Evolutionary conservation across 1,140 invertebrate genomes (phyloP).

Genomic region (Calycopis cecrops): DNA sequence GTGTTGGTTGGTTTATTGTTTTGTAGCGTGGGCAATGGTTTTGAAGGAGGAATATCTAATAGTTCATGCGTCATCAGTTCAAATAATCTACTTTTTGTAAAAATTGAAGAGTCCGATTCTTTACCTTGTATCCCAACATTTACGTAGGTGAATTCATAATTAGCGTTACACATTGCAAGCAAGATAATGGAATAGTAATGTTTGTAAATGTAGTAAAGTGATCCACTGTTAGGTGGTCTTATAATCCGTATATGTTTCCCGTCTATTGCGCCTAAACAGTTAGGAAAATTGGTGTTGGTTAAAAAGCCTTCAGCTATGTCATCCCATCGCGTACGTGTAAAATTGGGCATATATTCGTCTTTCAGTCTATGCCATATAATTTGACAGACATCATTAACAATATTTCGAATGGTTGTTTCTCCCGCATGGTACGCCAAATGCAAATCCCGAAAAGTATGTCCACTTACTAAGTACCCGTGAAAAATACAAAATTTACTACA

Average conservation of each 20-base stretch:
- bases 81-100: constrained; percentile 19
- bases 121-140: constrained; percentile 21
- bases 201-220: no score
- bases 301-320: constrained; percentile 22
- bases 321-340: constrained; percentile 20
- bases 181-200: no score
- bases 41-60: constrained; percentile 25
- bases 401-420: constrained; percentile 18
- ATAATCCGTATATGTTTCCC: no score
- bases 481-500: neutral
- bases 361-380: constrained; percentile 21
- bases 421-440: constrained; percentile 24
- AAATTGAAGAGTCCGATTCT: constrained; percentile 21
- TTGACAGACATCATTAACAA: constrained; percentile 18
- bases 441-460: constrained; percentile 24
- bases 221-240: no score
- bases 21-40: constrained; percentile 21
- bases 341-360: constrained; percentile 19
- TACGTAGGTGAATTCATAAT: constrained; percentile 25
- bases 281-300: constrained; percentile 21
- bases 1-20: constrained; percentile 23
- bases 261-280: no score
- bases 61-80: constrained; percentile 21
- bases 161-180: no score
- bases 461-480: constrained; percentile 19